These are phyloP conservation scores for Melanotaenia nigrans DNA, from an alignment of 2,797 vertebrate species.

Conservation along the genomic window DNA sequence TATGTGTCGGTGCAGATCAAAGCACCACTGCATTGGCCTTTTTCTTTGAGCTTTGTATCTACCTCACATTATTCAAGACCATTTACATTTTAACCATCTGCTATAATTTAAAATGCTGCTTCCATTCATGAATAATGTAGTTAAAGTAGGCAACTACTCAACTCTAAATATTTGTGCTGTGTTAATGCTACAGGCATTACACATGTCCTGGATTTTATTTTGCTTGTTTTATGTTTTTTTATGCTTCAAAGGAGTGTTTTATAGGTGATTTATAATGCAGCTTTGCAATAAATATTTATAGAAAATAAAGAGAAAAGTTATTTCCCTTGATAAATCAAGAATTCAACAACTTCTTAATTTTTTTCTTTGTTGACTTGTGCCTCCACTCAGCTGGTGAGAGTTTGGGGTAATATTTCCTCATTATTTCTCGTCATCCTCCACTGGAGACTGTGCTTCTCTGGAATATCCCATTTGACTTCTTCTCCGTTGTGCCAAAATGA, in stretches of 20 bases:
- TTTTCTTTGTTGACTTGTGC: constrained; percentile 73
- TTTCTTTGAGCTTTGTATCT: constrained; percentile 74
- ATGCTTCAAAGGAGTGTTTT: constrained; percentile 68
- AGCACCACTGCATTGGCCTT: constrained; percentile 49
- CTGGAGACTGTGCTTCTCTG: constrained; percentile 74
- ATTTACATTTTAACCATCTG: constrained; percentile 67
- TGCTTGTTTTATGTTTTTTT: constrained; percentile 56
- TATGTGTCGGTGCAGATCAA: constrained; percentile 50
- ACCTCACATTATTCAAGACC: constrained; percentile 77
- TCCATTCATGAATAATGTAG: constrained; percentile 57
- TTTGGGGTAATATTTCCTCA: constrained; percentile 84
- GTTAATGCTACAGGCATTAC: constrained; percentile 64
- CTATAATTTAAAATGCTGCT: constrained; percentile 57
- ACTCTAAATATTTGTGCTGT: constrained; percentile 61
- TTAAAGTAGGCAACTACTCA: constrained; percentile 42
- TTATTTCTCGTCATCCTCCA: constrained; percentile 82
- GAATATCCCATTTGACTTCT: constrained; percentile 82
- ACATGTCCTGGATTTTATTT: constrained; percentile 58
- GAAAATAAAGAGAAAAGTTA: constrained; percentile 70
- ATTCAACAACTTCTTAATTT: constrained; percentile 69
- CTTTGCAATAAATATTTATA: constrained; percentile 75
- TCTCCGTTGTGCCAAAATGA: constrained; percentile 75
- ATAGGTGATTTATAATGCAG: constrained; percentile 67
- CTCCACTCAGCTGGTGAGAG: constrained; percentile 71
- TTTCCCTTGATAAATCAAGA: constrained; percentile 76